Evolutionary conservation across 2,113 vertebrate species (phyloP).

Genomic region (Cololabis saira): DNA sequence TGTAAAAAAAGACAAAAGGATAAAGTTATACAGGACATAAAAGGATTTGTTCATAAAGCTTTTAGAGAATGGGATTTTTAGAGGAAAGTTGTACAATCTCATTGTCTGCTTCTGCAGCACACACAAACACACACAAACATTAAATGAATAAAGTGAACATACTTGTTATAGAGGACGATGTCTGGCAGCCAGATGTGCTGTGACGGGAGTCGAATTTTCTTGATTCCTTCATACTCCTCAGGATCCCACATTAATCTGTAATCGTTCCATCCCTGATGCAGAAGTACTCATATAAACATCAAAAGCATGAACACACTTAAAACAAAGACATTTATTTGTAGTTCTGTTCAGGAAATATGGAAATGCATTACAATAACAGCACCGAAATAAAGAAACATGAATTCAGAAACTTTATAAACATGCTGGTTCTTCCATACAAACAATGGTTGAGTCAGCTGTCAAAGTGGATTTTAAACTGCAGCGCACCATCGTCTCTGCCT

Average conservation of each 20-base stretch:
- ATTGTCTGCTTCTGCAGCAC: no score
- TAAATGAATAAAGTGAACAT: neutral
- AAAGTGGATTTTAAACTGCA: slow-evolving; percentile 17
- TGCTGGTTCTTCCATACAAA: slow-evolving; percentile 4
- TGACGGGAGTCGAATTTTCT: slow-evolving; percentile 82
- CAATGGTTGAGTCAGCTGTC: slow-evolving; percentile 8
- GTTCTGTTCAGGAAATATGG: neutral
- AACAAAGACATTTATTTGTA: neutral
- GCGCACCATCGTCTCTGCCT: neutral
- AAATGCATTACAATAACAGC: neutral
- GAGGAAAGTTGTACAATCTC: neutral
- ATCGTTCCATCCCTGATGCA: slow-evolving; percentile 81
- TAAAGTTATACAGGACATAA: no score
- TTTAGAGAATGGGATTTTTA: no score
- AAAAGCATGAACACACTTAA: neutral
- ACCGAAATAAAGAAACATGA: neutral
- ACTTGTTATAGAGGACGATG: slow-evolving; percentile 87
- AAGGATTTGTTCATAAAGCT: no score
- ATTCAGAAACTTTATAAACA: slow-evolving; percentile 17
- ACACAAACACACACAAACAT: neutral
- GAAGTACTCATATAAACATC: neutral
- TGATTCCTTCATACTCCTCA: slow-evolving; percentile 82
- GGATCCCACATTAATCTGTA: slow-evolving; percentile 85
- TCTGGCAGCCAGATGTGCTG: slow-evolving; percentile 86
- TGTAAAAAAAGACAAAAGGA: no score